A percentile compares a stretch with the other conserved stretches of the same genome.
These are phyloP conservation scores for Sander lucioperca DNA, from an alignment of 2,113 vertebrate genomes.

Conservation along the genomic window DNA sequence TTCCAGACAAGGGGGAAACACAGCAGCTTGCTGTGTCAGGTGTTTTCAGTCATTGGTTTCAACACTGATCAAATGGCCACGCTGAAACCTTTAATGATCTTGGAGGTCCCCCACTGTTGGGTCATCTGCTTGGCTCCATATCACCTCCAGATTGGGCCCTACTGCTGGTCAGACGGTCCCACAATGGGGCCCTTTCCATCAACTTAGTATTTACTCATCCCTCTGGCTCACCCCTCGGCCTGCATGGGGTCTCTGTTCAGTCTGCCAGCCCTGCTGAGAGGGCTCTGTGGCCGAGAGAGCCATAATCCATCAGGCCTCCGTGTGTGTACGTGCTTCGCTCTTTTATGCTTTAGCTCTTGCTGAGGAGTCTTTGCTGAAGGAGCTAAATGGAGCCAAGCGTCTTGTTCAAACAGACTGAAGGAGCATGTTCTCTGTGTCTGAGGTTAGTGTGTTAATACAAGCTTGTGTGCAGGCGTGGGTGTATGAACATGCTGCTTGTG, in stretches of 20 bases:
- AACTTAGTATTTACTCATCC: constrained; percentile 78
- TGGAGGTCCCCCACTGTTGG: constrained; percentile 66
- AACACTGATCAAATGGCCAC: constrained; percentile 78
- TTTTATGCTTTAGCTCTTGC: constrained; percentile 69
- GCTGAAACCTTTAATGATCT: constrained; percentile 74
- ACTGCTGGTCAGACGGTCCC: constrained; percentile 70
- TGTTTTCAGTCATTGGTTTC: constrained; percentile 76
- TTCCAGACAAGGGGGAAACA: constrained; percentile 67
- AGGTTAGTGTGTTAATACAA: constrained; percentile 46
- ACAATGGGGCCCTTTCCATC: constrained; percentile 70
- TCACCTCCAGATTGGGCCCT: constrained; percentile 66
- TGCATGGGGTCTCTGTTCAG: constrained; percentile 81
- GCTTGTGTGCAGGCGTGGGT: constrained; percentile 37
- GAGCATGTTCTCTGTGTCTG: constrained; percentile 45
- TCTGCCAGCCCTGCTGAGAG: constrained; percentile 78
- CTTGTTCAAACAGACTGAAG: constrained; percentile 60
- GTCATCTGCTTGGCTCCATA: constrained; percentile 76
- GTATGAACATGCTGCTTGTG: constrained; percentile 52
- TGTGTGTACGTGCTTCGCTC: constrained; percentile 58
- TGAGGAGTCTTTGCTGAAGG: constrained; percentile 64
- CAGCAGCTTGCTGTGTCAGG: constrained; percentile 69
- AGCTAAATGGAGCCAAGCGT: constrained; percentile 64
- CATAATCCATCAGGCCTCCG: constrained; percentile 71
- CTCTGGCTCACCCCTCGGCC: constrained; percentile 75
- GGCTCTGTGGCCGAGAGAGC: constrained; percentile 65